phyloP scores from a whole-genome alignment of 2,888 invertebrate species.

The Phalera bucephala region DNA sequence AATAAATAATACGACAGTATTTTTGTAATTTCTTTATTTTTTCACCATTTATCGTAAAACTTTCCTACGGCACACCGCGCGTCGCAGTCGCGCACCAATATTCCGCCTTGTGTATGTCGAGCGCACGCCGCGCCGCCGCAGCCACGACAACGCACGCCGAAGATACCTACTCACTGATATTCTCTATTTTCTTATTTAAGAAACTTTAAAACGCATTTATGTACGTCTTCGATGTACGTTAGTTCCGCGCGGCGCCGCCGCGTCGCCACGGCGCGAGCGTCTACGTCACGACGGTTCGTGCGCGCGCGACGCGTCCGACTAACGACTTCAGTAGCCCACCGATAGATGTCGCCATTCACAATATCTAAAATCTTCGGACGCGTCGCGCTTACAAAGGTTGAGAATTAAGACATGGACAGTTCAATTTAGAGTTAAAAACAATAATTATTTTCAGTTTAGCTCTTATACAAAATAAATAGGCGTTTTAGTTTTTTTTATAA shows the following conservation, averaged over 20 bases:
- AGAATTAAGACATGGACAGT: slow-evolving; percentile 45
- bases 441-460: slow-evolving; percentile 39
- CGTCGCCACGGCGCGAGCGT: slow-evolving; percentile 16
- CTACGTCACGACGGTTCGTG: slow-evolving; percentile 41
- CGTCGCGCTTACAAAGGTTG: slow-evolving; percentile 56
- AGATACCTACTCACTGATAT: neutral
- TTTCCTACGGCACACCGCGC: slow-evolving; percentile 80
- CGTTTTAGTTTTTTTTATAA: slow-evolving; percentile 47
- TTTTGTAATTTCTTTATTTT: slow-evolving; percentile 80
- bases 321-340: slow-evolving; percentile 16
- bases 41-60: slow-evolving; percentile 83
- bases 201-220: neutral
- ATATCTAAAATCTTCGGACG: slow-evolving; percentile 24
- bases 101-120: slow-evolving; percentile 79
- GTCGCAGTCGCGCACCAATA: slow-evolving; percentile 77
- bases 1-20: no score
- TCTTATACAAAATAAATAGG: slow-evolving; percentile 66
- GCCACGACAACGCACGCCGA: slow-evolving; percentile 1
- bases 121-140: slow-evolving; percentile 27
- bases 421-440: slow-evolving; percentile 37
- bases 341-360: slow-evolving; percentile 30
- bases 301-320: slow-evolving; percentile 33
- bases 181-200: neutral
- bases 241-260: neutral
- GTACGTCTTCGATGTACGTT: neutral